Percentiles rank a stretch among this genome's conserved stretches.
phyloP scores from a whole-genome alignment of 2,113 vertebrate species.

The Syngnathoides biaculeatus region DNA sequence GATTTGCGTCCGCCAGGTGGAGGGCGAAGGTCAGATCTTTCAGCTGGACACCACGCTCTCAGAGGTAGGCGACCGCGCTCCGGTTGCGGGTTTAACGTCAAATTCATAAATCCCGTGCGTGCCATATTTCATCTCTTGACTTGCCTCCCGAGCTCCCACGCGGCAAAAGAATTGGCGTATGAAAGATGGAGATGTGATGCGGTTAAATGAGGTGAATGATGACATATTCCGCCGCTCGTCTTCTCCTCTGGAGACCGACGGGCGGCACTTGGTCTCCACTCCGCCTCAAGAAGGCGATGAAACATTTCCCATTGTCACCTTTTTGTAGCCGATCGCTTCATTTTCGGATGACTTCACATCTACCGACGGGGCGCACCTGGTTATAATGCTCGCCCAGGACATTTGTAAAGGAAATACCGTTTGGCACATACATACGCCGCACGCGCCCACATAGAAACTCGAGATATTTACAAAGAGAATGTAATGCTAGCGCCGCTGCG shows the following conservation, averaged over 20 bases:
- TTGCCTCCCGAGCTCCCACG: conserved; percentile 49
- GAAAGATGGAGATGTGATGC: conserved; percentile 47
- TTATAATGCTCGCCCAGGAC: too few species aligned
- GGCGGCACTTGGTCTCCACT: conserved; percentile 31
- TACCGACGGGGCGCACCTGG: too few species aligned
- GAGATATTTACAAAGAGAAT: too few species aligned
- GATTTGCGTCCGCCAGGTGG: conserved; percentile 93
- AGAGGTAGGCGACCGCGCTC: conserved; percentile 81
- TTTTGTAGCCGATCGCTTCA: too few species aligned
- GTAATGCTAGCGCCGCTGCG: too few species aligned
- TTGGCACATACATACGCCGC: too few species aligned
- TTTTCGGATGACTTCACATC: too few species aligned
- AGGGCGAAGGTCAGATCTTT: conserved; percentile 97
- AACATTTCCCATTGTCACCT: conserved; percentile 5
- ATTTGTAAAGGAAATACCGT: too few species aligned
- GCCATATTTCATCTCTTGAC: too few species aligned
- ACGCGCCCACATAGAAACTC: too few species aligned
- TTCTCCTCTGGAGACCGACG: conserved; percentile 25
- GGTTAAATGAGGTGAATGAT: conserved; percentile 59
- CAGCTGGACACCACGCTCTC: conserved; percentile 89
- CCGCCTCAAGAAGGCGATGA: conserved; percentile 15
- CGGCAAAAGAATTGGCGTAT: conserved; percentile 37
- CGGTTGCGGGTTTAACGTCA: too few species aligned
- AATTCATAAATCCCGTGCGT: too few species aligned
- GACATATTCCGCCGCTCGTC: conserved; percentile 34